Percentiles rank a stretch among this genome's conserved stretches.
phyloP scores from a whole-genome alignment of 2,797 vertebrate species.

The Pogoniulus pusillus region DNA sequence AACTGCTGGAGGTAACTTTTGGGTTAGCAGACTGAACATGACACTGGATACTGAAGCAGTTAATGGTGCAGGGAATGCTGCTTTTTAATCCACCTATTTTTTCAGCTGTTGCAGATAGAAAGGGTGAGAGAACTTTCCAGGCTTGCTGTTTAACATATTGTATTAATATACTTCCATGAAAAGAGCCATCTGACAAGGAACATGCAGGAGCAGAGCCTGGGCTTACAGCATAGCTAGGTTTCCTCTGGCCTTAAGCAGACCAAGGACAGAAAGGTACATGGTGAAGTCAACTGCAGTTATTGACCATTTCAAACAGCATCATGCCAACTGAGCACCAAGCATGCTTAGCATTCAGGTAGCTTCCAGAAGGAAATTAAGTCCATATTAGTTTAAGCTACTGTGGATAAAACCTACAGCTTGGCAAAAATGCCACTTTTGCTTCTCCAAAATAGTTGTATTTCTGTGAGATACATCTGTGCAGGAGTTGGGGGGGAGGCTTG shows the following conservation, averaged over 20 bases:
- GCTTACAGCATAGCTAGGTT: background rate
- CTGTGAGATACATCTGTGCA: conserved; percentile 8
- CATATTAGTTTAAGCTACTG: background rate
- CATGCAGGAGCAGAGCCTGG: background rate
- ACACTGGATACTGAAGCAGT: conserved; percentile 22
- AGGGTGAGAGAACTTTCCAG: background rate
- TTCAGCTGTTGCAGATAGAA: conserved; percentile 29
- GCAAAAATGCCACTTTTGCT: conserved; percentile 1
- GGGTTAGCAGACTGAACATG: conserved; percentile 39
- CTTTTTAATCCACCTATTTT: background rate
- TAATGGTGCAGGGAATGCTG: conserved; percentile 9
- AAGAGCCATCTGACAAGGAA: background rate
- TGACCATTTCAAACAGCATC: background rate
- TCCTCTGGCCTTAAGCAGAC: background rate
- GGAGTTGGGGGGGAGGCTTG: background rate
- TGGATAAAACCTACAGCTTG: conserved; percentile 1
- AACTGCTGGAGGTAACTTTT: conserved; percentile 38
- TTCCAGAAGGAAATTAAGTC: conserved; percentile 30
- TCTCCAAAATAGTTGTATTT: conserved; percentile 13
- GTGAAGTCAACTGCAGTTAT: conserved; percentile 16
- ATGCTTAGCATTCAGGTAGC: background rate
- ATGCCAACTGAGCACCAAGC: background rate
- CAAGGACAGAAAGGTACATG: background rate
- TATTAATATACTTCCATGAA: background rate
- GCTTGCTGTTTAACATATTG: background rate